phyloP scores from a whole-genome alignment of 2,797 vertebrate species.

The Hydrolagus colliei region DNA sequence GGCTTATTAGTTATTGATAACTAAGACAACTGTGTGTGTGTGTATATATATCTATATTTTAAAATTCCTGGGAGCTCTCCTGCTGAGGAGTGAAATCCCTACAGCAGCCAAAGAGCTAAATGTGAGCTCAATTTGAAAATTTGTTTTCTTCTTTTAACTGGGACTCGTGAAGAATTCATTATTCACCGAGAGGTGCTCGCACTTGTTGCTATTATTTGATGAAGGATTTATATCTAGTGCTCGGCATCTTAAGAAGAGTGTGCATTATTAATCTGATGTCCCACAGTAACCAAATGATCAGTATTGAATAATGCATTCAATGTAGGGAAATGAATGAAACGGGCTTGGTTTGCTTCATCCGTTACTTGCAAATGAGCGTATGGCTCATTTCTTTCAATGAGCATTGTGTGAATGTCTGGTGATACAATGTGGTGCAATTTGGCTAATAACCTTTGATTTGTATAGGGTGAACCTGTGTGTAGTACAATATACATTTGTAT shows the following conservation, averaged over 20 bases:
- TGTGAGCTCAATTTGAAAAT: not conserved
- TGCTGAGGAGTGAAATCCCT: not conserved
- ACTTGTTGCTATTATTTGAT: conserved; percentile 9
- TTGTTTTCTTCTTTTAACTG: conserved; percentile 1
- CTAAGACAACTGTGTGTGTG: not conserved
- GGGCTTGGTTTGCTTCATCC: not conserved
- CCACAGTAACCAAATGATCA: not conserved
- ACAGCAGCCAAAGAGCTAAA: not conserved
- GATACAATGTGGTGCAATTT: conserved; percentile 14
- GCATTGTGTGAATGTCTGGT: not conserved
- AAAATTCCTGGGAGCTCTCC: not conserved
- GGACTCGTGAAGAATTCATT: not conserved
- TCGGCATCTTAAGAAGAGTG: not conserved
- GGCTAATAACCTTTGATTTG: not conserved
- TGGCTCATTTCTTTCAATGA: conserved; percentile 15
- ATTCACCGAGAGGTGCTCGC: not conserved
- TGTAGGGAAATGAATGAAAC: conserved; percentile 18
- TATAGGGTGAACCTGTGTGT: not conserved
- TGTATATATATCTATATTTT: no score
- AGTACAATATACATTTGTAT: not conserved
- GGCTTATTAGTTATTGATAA: not conserved
- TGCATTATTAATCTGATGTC: conserved; percentile 6
- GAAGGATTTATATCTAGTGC: not conserved
- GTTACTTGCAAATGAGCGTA: not conserved
- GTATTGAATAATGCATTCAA: conserved; percentile 23